Evolutionary conservation across 2,888 invertebrate species (phyloP).

Genomic region (Hedychridium roseum): DNA sequence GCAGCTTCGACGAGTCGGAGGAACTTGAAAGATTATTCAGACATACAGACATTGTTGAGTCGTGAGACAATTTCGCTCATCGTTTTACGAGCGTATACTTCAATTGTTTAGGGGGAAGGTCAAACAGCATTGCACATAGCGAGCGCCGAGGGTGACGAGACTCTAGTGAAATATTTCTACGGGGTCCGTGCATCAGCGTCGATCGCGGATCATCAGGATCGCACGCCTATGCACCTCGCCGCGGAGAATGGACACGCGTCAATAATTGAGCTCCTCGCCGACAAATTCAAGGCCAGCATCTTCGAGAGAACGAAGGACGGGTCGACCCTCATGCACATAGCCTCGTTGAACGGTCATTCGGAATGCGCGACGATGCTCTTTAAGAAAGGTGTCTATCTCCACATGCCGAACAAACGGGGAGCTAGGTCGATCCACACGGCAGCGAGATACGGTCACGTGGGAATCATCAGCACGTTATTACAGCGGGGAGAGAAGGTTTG

Average conservation of each 20-base stretch:
- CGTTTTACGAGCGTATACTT: not conserved
- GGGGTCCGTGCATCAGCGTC: slow-evolving; percentile 94
- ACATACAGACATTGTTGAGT: not conserved
- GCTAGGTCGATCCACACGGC: slow-evolving; percentile 98
- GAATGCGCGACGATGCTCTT: slow-evolving; percentile 98
- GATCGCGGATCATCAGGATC: slow-evolving; percentile 94
- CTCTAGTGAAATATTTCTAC: slow-evolving; percentile 93
- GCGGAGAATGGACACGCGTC: slow-evolving; percentile 97
- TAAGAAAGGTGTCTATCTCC: slow-evolving; percentile 97
- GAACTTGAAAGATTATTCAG: not conserved
- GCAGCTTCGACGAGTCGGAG: not conserved
- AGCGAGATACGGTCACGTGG: slow-evolving; percentile 95
- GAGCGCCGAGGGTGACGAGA: slow-evolving; percentile 94
- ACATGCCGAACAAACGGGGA: slow-evolving; percentile 99
- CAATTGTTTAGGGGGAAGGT: slow-evolving; percentile 75
- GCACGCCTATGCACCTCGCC: slow-evolving; percentile 96
- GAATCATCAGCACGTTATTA: slow-evolving; percentile 94
- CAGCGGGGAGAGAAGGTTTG: slow-evolving; percentile 94
- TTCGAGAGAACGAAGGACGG: slow-evolving; percentile 97
- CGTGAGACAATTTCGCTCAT: slow-evolving; percentile 5
- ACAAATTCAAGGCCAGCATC: slow-evolving; percentile 97
- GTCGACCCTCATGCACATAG: slow-evolving; percentile 98
- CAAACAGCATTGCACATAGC: slow-evolving; percentile 96
- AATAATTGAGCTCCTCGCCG: slow-evolving; percentile 93
- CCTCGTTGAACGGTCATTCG: slow-evolving; percentile 95